Evolutionary conservation across 2,888 invertebrate species (phyloP), one percentile per base, ranked within the genome.

Genomic region (Lypha dubia): DNA sequence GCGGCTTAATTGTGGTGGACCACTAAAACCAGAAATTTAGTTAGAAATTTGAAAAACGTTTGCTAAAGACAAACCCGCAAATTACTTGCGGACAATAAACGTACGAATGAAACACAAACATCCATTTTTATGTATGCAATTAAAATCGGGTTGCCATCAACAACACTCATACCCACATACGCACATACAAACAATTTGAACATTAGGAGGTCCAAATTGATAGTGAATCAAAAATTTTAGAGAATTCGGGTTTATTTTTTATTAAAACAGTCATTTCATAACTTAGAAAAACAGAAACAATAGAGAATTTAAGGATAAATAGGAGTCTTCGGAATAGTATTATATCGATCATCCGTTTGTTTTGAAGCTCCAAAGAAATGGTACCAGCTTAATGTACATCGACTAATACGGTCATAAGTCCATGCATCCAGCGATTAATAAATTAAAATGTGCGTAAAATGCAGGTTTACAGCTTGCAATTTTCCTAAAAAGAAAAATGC

Each of bases 381-480:
- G 41, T 2, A n/a, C 20, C 13, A 24, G 17, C 9, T 24, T 62
- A 62, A 46, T 46, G 63, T 17, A 35, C n/a, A 22, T n/a, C 1
- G n/a, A 32, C 8, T 24, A 9, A n/a, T 32, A 20, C 8, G n/a
- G 46, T 3, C 11, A 17, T 20, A 58, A 41, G n/a, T 32, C 24
- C n/a, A 51, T 53, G 22, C 32, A 49, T 24, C 53, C 62, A 58
- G 51, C 81, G 76, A 87, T 86, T 85, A 84, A 84, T 86, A 86
- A 86, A 87, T 86, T 86, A 79, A 80, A 84, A 76, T 84, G 79
- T 86, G 76, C 83, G 75, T 79, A 62, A 82, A 85, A 81, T 63
- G 75, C 62, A 80, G 83, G 85, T 85, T 86, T 85, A 86, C 83
- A 76, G 83, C 74, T 79, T 73, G 81, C 79, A 82, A 85, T 83